A percentile compares a stretch with the other conserved stretches of the same genome.
phyloP scores from a whole-genome alignment of 1,140 invertebrate genomes.

The Glossosoma conforme region DNA sequence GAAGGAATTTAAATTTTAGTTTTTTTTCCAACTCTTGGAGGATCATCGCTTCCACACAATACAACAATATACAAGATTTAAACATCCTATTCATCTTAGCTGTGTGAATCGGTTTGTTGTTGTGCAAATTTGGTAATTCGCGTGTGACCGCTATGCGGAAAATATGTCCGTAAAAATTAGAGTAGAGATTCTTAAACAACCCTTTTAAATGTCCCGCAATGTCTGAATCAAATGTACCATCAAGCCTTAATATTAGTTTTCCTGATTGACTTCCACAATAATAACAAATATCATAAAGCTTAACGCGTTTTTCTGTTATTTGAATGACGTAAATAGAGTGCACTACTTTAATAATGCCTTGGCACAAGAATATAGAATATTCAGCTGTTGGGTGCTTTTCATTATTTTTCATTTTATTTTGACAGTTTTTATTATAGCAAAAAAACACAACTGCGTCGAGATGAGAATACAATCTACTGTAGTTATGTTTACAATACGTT shows the following conservation, averaged over 20 bases:
- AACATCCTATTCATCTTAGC: neutral
- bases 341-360: neutral
- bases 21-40: slow-evolving; percentile 9
- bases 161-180: slow-evolving; percentile 12
- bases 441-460: neutral
- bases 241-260: slow-evolving; percentile 8
- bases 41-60: slow-evolving; percentile 16
- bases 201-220: neutral
- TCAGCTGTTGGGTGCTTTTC: neutral
- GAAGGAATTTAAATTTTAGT: slow-evolving; percentile 14
- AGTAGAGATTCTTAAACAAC: slow-evolving; percentile 3
- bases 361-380: slow-evolving; percentile 2
- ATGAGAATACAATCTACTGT: too few relatives aligned
- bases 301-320: slow-evolving; percentile 3
- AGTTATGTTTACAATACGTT: too few relatives aligned
- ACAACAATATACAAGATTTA: slow-evolving; percentile 3
- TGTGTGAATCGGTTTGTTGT: slow-evolving; percentile 1
- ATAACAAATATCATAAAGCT: slow-evolving; percentile 22
- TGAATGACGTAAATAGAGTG: slow-evolving; percentile 12
- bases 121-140: slow-evolving; percentile 9
- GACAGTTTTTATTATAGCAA: neutral
- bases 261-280: slow-evolving; percentile 13
- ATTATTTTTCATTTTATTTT: neutral
- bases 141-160: slow-evolving; percentile 13
- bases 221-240: neutral